phyloP scores from a whole-genome alignment of 2,797 vertebrate genomes.

The Chaetophractus vellerosus region DNA sequence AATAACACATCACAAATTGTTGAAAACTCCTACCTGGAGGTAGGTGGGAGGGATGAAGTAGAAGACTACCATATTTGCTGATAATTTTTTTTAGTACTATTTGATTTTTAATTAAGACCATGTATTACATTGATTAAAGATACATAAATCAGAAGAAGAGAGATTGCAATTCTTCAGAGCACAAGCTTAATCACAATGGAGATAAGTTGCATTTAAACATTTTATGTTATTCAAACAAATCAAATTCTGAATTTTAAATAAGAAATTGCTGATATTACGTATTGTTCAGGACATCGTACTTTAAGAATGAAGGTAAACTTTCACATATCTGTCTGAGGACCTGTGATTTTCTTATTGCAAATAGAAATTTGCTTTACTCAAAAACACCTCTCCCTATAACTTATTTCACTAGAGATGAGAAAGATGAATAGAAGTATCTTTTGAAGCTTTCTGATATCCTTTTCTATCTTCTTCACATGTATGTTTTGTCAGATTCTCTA shows the following conservation, averaged over 20 bases:
- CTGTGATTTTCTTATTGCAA: slow-evolving; percentile 32
- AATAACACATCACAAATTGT: too few relatives aligned
- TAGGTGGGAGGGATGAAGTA: background rate
- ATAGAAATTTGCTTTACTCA: slow-evolving; percentile 1
- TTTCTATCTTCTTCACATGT: background rate
- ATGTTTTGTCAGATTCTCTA: slow-evolving; percentile 8
- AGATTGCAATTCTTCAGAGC: background rate
- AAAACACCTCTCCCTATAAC: background rate
- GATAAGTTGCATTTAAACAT: slow-evolving; percentile 23
- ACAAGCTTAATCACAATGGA: slow-evolving; percentile 55
- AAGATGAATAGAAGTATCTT: slow-evolving; percentile 16
- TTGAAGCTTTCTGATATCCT: slow-evolving; percentile 2
- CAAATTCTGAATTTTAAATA: slow-evolving; percentile 42
- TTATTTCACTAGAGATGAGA: background rate
- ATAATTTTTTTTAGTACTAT: background rate
- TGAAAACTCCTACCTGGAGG: too few relatives aligned
- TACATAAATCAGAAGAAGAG: slow-evolving; percentile 9
- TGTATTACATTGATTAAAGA: background rate
- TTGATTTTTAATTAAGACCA: slow-evolving; percentile 61
- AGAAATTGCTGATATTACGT: slow-evolving; percentile 14
- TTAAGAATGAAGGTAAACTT: background rate
- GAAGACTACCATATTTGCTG: background rate
- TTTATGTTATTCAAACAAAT: slow-evolving; percentile 23
- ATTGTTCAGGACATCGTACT: background rate
- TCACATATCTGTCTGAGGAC: background rate